Conservation (phyloP, 2,797 vertebrate species). For the Falco rusticolus region DNA sequence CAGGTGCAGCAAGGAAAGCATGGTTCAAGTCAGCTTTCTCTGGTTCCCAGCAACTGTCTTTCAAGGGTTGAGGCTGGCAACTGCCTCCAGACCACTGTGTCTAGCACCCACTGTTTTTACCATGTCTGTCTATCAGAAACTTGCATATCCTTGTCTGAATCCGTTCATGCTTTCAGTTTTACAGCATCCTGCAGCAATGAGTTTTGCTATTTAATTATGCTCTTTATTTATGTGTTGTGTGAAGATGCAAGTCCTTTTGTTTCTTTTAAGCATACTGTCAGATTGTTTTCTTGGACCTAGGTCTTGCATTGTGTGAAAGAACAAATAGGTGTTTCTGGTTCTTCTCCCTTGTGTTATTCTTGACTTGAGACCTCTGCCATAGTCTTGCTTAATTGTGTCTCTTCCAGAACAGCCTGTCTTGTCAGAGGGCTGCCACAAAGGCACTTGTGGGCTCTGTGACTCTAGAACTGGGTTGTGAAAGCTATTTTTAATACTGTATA, state of each 20-base stretch:
- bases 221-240: background rate
- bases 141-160: background rate
- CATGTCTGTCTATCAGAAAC: background rate
- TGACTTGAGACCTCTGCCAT: background rate
- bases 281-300: background rate
- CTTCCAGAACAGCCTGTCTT: background rate
- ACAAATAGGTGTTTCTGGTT: background rate
- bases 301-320: background rate
- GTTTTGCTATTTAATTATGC: constrained; percentile 3
- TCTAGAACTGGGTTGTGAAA: background rate
- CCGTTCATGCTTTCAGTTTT: background rate
- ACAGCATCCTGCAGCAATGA: background rate
- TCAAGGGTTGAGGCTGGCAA: background rate
- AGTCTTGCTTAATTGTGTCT: background rate
- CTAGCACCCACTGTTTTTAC: background rate
- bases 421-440: background rate
- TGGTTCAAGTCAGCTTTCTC: background rate
- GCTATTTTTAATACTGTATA: background rate
- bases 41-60: background rate
- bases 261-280: background rate
- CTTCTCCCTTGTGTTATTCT: background rate
- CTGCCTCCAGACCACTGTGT: background rate
- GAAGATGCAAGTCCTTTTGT: background rate
- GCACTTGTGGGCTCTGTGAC: background rate
- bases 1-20: background rate